A percentile compares a stretch with the other conserved stretches of the same genome.
Evolutionary conservation across 2,888 invertebrate genomes (phyloP).

Genomic region (Protodeltote pygarga): DNA sequence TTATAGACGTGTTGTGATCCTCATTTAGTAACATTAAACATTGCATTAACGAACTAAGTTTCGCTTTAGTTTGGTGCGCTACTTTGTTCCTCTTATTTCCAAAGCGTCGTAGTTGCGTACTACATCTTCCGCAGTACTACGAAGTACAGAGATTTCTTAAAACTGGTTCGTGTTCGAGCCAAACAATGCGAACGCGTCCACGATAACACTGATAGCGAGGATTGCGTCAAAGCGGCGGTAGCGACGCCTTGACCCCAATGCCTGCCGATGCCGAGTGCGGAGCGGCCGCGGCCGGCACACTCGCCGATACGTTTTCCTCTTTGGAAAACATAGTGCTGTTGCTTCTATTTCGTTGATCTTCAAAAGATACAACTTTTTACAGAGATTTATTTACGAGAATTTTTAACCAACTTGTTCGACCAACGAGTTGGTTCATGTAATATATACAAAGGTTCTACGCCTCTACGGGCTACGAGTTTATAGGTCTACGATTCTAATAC

Average conservation of each 20-base stretch:
- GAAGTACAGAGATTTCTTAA: neutral
- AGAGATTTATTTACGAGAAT: too few species aligned
- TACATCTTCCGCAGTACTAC: neutral
- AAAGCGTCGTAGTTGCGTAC: too few species aligned
- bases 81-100: neutral
- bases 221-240: constrained; percentile 69
- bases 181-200: constrained; percentile 31
- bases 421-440: too few species aligned
- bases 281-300: constrained; percentile 38
- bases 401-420: too few species aligned
- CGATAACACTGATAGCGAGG: constrained; percentile 55
- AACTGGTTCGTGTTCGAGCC: constrained; percentile 11
- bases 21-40: constrained; percentile 13
- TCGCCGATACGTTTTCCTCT: constrained; percentile 52
- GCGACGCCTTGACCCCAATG: constrained; percentile 79
- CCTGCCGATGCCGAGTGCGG: too few species aligned
- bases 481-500: neutral
- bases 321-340: constrained; percentile 39
- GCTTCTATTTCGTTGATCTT: constrained; percentile 3
- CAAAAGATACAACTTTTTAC: too few species aligned
- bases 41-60: neutral
- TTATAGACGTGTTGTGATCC: constrained; percentile 37
- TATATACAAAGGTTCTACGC: too few species aligned
- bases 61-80: neutral
- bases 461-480: neutral